These are phyloP conservation scores for Sinhomidia bicolor DNA, from an alignment of 2,888 invertebrate genomes.

Conservation along the genomic window DNA sequence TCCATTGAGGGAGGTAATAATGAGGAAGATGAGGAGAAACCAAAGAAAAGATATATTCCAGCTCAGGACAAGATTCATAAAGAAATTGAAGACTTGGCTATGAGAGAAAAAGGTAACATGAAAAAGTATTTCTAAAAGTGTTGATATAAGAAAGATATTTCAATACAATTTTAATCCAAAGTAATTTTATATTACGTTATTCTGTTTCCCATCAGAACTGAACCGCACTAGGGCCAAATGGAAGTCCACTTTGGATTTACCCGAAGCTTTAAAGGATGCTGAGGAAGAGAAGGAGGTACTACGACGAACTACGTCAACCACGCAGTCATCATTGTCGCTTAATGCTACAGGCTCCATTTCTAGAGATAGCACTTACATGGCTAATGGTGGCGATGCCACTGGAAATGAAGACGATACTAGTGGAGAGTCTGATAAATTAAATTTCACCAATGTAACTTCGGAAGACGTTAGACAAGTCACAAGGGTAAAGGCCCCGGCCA, in stretches of 20 bases:
- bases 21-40: conserved; percentile 71
- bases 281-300: conserved; percentile 46
- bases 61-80: conserved; percentile 77
- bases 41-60: conserved; percentile 74
- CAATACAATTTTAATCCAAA: too few relatives aligned
- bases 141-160: not conserved
- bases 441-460: conserved; percentile 9
- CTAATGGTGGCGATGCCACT: conserved; percentile 1
- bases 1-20: conserved; percentile 47
- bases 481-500: conserved; percentile 61
- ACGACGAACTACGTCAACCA: conserved; percentile 43
- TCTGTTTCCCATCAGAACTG: conserved; percentile 64
- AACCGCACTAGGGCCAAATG: conserved; percentile 74
- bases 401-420: not conserved
- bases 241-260: conserved; percentile 77
- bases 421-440: conserved; percentile 38
- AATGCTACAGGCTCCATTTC: not conserved
- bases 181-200: too few relatives aligned
- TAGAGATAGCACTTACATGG: not conserved
- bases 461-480: conserved; percentile 66
- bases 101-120: conserved; percentile 76
- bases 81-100: conserved; percentile 74
- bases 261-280: conserved; percentile 56
- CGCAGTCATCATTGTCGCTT: conserved; percentile 55
- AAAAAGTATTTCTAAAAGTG: not conserved